Evolutionary conservation across 2,113 vertebrate species (phyloP).

Genomic region (Forbesichthys papilliferus): DNA sequence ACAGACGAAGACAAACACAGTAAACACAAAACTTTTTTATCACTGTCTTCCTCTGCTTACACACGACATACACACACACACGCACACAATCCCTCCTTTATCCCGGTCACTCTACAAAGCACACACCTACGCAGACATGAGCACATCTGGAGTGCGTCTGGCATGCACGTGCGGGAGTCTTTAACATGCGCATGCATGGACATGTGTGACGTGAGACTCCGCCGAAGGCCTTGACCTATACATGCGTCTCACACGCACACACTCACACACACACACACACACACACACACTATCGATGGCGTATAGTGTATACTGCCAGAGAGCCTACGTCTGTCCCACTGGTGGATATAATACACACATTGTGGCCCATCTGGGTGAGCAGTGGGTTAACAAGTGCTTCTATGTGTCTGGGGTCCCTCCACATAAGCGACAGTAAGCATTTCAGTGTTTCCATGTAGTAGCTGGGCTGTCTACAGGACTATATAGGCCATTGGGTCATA

Average conservation of each 20-base stretch:
- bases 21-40: slow-evolving; percentile 17
- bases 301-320: slow-evolving; percentile 56
- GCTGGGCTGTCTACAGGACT: slow-evolving; percentile 52
- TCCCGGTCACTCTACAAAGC: slow-evolving; percentile 4
- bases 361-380: slow-evolving; percentile 62
- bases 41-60: slow-evolving; percentile 7
- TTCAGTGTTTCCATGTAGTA: slow-evolving; percentile 59
- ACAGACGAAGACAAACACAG: not conserved
- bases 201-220: not conserved
- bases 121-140: slow-evolving; percentile 15
- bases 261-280: slow-evolving; percentile 7
- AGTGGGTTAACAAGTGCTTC: slow-evolving; percentile 69
- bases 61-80: slow-evolving; percentile 40
- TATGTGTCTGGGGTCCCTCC: slow-evolving; percentile 63
- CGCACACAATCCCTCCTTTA: slow-evolving; percentile 51
- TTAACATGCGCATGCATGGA: slow-evolving; percentile 27
- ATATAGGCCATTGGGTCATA: slow-evolving; percentile 72
- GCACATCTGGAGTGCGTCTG: slow-evolving; percentile 21
- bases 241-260: slow-evolving; percentile 2
- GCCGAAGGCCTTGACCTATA: slow-evolving; percentile 21
- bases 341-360: slow-evolving; percentile 66
- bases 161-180: slow-evolving; percentile 40
- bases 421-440: slow-evolving; percentile 75
- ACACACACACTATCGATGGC: slow-evolving; percentile 31
- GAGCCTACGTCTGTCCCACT: slow-evolving; percentile 51